These are phyloP conservation scores for Agrochola lota DNA, from an alignment of 2,888 invertebrate species.

Conservation along the genomic window DNA sequence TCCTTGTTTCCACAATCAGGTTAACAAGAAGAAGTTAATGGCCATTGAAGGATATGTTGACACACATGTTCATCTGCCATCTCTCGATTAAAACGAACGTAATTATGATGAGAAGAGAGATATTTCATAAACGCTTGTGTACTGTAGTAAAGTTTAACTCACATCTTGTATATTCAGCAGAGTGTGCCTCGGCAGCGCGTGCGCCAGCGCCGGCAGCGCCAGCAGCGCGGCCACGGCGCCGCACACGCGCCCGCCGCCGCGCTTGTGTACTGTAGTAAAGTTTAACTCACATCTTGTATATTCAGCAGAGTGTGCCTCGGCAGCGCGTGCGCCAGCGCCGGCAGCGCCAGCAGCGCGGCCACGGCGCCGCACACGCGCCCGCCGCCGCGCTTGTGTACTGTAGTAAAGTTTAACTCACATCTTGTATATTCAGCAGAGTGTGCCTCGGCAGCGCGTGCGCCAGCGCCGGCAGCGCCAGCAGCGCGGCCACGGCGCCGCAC, in stretches of 20 bases:
- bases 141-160: conserved; percentile 67
- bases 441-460: conserved; percentile 83
- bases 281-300: conserved; percentile 85
- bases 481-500: conserved; percentile 87
- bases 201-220: conserved; percentile 84
- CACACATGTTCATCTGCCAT: no score
- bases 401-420: conserved; percentile 77
- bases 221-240: conserved; percentile 87
- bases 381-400: no score
- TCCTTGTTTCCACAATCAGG: no score
- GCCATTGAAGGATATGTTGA: no score
- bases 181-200: conserved; percentile 83
- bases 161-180: conserved; percentile 87
- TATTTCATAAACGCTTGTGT: no score
- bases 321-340: conserved; percentile 81
- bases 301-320: conserved; percentile 86
- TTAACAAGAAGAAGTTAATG: no score
- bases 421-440: conserved; percentile 86
- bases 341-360: conserved; percentile 85
- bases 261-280: conserved; percentile 49
- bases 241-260: no score
- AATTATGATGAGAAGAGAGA: not conserved
- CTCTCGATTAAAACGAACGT: no score
- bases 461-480: conserved; percentile 85
- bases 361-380: conserved; percentile 88